Evolutionary conservation across 2,888 invertebrate genomes (phyloP).

Genomic region (Glyphotaelius pellucidus): DNA sequence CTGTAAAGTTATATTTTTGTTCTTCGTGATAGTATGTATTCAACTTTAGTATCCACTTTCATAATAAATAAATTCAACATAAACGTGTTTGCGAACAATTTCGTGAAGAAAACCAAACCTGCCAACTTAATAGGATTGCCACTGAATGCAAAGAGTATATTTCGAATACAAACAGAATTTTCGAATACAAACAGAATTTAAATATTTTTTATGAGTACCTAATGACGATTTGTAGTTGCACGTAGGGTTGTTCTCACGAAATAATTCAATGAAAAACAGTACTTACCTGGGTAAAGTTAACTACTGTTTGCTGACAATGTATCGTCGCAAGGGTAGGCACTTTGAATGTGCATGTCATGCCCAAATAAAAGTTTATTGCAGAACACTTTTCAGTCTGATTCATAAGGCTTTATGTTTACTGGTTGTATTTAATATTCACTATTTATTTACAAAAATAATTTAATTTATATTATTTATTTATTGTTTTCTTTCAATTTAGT

Average conservation of each 20-base stretch:
- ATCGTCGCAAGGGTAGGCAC: background rate
- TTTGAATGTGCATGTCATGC: background rate
- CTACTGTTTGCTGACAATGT: background rate
- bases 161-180: background rate
- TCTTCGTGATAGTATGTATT: background rate
- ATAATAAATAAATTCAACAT: background rate
- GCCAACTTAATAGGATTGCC: background rate
- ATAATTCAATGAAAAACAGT: background rate
- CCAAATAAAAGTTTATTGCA: background rate
- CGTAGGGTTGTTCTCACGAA: background rate
- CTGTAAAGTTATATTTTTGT: too few relatives aligned
- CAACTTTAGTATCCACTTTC: background rate
- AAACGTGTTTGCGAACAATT: background rate
- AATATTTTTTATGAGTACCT: background rate
- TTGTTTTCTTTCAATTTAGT: too few relatives aligned
- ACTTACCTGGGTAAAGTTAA: background rate
- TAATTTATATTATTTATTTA: too few relatives aligned
- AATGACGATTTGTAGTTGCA: background rate
- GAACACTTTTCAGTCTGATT: background rate
- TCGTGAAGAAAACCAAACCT: background rate
- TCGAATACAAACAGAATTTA: background rate
- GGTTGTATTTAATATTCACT: background rate
- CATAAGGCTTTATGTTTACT: background rate
- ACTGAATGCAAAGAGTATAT: background rate
- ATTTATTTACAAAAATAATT: background rate